These are phyloP conservation scores for Chaenodraco wilsoni DNA, from an alignment of 2,797 vertebrate species.

Conservation along the genomic window DNA sequence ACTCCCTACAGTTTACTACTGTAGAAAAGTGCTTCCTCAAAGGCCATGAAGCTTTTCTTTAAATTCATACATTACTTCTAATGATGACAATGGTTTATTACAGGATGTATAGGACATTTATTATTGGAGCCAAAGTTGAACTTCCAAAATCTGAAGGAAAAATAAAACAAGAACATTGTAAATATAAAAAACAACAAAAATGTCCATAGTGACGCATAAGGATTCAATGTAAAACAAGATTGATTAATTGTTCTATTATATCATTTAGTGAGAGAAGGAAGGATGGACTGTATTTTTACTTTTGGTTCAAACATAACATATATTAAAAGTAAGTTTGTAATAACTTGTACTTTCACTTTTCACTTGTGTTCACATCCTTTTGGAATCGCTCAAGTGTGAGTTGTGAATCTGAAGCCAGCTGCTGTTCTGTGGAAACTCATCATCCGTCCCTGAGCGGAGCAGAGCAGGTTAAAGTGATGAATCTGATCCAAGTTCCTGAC, in stretches of 20 bases:
- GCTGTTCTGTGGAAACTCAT: slow-evolving; percentile 67
- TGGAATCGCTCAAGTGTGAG: slow-evolving; percentile 32
- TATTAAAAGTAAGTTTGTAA: slow-evolving; percentile 12
- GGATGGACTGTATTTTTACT: neutral
- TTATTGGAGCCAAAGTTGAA: too few relatives aligned
- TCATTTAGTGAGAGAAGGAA: neutral
- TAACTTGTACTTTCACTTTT: slow-evolving; percentile 8
- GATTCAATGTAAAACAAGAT: neutral
- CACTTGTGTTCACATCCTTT: slow-evolving; percentile 27
- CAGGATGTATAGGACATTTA: too few relatives aligned
- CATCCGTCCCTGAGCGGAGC: slow-evolving; percentile 61
- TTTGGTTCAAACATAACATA: neutral
- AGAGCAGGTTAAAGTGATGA: slow-evolving; percentile 78
- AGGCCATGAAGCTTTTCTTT: neutral
- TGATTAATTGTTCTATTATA: neutral
- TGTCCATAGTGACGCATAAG: too few relatives aligned
- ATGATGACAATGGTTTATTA: too few relatives aligned
- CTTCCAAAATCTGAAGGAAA: too few relatives aligned
- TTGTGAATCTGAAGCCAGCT: slow-evolving; percentile 59
- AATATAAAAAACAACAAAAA: too few relatives aligned
- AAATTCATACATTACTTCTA: neutral
- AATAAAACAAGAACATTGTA: too few relatives aligned
- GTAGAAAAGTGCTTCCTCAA: neutral
- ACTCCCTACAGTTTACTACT: neutral
- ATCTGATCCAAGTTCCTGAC: slow-evolving; percentile 79